Conservation (phyloP, 2,888 invertebrate genomes). For the Scaptomyza reducta region DNA sequence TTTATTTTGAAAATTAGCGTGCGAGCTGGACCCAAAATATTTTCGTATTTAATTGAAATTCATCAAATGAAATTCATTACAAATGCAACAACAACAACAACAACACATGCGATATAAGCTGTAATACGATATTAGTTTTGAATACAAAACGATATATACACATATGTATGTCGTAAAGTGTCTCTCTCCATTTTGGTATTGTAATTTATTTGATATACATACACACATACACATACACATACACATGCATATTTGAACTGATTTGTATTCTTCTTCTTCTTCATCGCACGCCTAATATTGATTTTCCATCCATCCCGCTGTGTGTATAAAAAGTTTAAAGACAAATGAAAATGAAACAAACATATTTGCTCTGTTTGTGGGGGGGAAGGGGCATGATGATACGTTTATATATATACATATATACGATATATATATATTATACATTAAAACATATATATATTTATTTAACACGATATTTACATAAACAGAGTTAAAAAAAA, state of each 20-base stretch:
- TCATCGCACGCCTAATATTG: slow-evolving; percentile 27
- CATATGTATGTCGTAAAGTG: too few species aligned
- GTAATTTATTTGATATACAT: slow-evolving; percentile 62
- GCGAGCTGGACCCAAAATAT: background rate
- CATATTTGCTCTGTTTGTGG: slow-evolving; percentile 3
- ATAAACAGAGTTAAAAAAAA: slow-evolving; percentile 29
- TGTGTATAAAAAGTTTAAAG: slow-evolving; percentile 35
- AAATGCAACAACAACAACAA: slow-evolving; percentile 16
- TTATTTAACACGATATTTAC: slow-evolving; percentile 26
- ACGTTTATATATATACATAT: too few species aligned
- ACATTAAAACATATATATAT: slow-evolving; percentile 15
- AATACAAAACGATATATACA: slow-evolving; percentile 4
- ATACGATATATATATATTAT: slow-evolving; percentile 5
- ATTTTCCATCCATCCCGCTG: slow-evolving; percentile 22
- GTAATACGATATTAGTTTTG: slow-evolving; percentile 14
- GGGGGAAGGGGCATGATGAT: too few species aligned
- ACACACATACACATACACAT: slow-evolving; percentile 29
- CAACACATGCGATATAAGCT: slow-evolving; percentile 10
- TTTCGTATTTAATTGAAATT: slow-evolving; percentile 16
- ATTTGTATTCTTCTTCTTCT: slow-evolving; percentile 30
- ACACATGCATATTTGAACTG: slow-evolving; percentile 36
- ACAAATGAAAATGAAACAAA: slow-evolving; percentile 16
- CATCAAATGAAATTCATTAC: slow-evolving; percentile 51
- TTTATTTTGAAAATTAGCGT: too few species aligned
- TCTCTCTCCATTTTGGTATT: slow-evolving; percentile 46